Conservation (phyloP, 2,888 invertebrate species). For the Lacanobia wlatinum region DNA sequence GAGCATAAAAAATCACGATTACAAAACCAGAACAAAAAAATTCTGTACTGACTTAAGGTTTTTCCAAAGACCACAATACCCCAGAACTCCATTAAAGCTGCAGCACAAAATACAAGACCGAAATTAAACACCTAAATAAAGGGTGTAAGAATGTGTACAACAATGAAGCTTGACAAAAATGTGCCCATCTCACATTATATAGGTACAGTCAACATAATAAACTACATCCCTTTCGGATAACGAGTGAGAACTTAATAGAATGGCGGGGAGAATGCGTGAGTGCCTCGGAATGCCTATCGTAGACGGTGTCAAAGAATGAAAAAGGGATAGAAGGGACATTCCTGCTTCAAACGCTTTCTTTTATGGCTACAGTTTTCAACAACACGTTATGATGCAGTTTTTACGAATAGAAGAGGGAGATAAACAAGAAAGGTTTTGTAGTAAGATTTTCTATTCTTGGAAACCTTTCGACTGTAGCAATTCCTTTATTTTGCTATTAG, state of each 20-base stretch:
- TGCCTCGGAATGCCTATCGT: slow-evolving; percentile 57
- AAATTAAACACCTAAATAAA: slow-evolving; percentile 50
- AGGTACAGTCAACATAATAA: slow-evolving; percentile 64
- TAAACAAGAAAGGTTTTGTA: no score
- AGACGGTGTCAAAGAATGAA: slow-evolving; percentile 33
- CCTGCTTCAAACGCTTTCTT: background rate
- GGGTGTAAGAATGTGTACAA: slow-evolving; percentile 41
- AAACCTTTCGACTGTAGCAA: no score
- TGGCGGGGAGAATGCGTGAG: slow-evolving; percentile 59
- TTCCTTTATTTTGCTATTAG: no score
- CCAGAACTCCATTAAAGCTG: background rate
- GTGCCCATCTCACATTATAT: slow-evolving; percentile 34
- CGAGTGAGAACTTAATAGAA: slow-evolving; percentile 67
- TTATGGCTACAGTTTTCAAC: background rate
- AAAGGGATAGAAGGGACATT: background rate
- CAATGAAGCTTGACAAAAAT: slow-evolving; percentile 56
- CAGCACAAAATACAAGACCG: slow-evolving; percentile 6
- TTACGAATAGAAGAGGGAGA: no score
- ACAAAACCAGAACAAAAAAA: background rate
- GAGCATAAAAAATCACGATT: background rate
- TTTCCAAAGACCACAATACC: background rate
- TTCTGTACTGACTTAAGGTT: background rate
- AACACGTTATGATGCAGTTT: no score
- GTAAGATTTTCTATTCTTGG: no score
- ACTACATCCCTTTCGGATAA: slow-evolving; percentile 67